A percentile compares a stretch with the other conserved stretches of the same genome.
These are phyloP conservation scores for Carassius carassius DNA, from an alignment of 2,113 vertebrate genomes.

Conservation along the genomic window DNA sequence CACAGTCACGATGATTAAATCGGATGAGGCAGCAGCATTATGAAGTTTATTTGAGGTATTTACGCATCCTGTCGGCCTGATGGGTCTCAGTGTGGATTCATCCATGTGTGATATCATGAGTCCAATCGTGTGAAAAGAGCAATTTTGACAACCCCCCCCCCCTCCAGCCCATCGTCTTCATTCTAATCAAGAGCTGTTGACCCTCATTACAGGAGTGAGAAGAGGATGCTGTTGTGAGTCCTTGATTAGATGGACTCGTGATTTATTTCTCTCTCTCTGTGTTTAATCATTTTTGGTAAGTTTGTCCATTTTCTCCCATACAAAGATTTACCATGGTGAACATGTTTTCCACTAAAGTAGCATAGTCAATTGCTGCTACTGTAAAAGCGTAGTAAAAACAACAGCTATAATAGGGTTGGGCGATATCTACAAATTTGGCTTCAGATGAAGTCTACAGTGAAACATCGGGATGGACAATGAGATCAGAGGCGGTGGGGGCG, in stretches of 20 bases:
- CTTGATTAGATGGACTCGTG: conserved; percentile 59
- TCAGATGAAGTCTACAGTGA: too few species aligned
- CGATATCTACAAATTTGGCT: too few species aligned
- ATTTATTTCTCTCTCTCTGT: conserved; percentile 25
- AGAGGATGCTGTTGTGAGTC: conserved; percentile 51
- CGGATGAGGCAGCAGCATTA: too few species aligned
- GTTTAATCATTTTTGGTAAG: too few species aligned
- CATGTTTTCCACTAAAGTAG: neutral
- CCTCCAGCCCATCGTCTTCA: neutral
- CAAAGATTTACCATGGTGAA: neutral
- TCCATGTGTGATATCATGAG: conserved; percentile 11
- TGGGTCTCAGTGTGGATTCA: neutral
- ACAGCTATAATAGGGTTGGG: too few species aligned
- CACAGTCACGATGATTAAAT: neutral
- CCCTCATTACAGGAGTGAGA: conserved; percentile 58
- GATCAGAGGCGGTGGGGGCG: too few species aligned
- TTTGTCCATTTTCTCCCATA: neutral
- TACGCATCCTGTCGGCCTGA: neutral
- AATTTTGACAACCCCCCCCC: neutral
- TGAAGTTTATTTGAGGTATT: neutral
- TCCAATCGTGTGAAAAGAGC: conserved; percentile 40
- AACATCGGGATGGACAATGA: too few species aligned
- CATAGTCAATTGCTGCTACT: too few species aligned
- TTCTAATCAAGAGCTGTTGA: conserved; percentile 62
- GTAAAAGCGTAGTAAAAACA: too few species aligned